Evolutionary conservation across 2,797 vertebrate genomes (phyloP).

Genomic region (Hylomyscus alleni): DNA sequence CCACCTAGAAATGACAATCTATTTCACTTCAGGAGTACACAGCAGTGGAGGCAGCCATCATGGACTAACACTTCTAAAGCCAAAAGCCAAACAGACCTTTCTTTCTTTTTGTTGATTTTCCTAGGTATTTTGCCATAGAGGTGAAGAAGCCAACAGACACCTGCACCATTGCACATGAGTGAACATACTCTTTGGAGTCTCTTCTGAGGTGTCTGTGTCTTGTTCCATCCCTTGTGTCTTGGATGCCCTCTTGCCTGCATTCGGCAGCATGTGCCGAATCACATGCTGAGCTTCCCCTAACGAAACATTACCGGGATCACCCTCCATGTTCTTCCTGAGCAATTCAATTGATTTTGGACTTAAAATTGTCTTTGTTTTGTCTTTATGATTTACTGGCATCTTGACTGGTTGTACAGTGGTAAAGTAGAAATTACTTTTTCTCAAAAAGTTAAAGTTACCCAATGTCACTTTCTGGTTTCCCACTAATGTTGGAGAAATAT

Average conservation of each 20-base stretch:
- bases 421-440: conserved; percentile 4
- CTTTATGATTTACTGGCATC: background rate
- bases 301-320: background rate
- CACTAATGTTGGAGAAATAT: background rate
- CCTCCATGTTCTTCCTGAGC: background rate
- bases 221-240: background rate
- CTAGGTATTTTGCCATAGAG: background rate
- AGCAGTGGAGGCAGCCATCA: no score
- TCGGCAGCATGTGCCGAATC: no score
- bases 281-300: background rate
- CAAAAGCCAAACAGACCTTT: background rate
- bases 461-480: background rate
- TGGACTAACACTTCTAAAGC: background rate
- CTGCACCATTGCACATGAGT: background rate
- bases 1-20: background rate
- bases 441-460: conserved; percentile 42
- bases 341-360: background rate
- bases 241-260: background rate
- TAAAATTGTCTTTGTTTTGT: conserved; percentile 12
- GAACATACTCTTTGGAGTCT: background rate
- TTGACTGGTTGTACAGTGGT: background rate
- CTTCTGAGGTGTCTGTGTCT: background rate
- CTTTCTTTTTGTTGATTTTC: background rate
- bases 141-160: background rate
- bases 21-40: background rate